phyloP scores from a whole-genome alignment of 37 sponge, comb jelly and placozoan genomes.

The Agelas oroides region DNA sequence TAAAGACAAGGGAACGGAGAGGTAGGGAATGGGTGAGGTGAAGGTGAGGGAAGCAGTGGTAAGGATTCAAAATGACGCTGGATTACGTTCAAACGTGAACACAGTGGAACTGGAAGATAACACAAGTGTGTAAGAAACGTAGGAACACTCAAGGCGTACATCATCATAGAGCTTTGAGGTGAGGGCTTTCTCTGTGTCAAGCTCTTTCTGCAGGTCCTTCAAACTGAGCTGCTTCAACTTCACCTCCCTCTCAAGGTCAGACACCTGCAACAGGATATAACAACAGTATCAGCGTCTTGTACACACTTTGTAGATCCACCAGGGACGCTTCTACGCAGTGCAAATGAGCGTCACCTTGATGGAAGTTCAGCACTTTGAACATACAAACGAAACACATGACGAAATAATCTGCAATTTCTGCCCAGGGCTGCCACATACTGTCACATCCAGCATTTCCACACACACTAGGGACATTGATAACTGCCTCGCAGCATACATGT shows the following conservation, averaged over 20 bases:
- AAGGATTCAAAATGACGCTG: too few species aligned
- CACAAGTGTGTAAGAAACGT: too few species aligned
- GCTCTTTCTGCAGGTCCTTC: slow-evolving; percentile 25
- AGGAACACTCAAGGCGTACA: slow-evolving; percentile 46
- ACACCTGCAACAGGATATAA: slow-evolving; percentile 2
- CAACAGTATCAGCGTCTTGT: neutral
- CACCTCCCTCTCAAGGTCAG: slow-evolving; percentile 47
- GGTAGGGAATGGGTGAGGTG: too few species aligned
- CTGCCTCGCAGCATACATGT: too few species aligned
- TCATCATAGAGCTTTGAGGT: slow-evolving; percentile 63
- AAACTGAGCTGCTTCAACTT: slow-evolving; percentile 14
- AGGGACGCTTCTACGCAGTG: neutral
- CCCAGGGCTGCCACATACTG: too few species aligned
- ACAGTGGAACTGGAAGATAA: too few species aligned
- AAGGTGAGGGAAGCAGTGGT: too few species aligned
- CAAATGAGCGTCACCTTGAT: neutral
- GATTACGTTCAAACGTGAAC: too few species aligned
- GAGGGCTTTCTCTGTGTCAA: slow-evolving; percentile 47
- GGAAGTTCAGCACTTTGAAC: neutral
- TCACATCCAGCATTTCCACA: too few species aligned
- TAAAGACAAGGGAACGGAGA: too few species aligned
- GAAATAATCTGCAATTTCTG: too few species aligned
- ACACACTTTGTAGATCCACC: neutral
- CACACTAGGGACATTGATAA: too few species aligned
- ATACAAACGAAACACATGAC: neutral